These are phyloP conservation scores for Tupaia tana DNA, from an alignment of 2,113 vertebrate genomes.

Conservation along the genomic window DNA sequence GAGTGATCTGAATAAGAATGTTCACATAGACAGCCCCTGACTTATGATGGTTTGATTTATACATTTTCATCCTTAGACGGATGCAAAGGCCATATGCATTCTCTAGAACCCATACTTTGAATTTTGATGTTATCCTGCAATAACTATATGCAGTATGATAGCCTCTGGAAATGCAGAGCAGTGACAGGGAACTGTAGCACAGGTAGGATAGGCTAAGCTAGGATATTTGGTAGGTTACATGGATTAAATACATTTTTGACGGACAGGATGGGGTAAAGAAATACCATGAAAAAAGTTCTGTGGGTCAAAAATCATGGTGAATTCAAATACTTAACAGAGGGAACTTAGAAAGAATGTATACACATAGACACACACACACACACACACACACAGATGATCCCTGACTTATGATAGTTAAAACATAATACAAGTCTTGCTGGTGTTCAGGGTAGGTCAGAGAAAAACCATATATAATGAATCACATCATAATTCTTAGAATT, in stretches of 20 bases:
- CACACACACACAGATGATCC: background rate
- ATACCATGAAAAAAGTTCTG: background rate
- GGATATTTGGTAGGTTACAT: too few species aligned
- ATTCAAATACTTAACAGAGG: background rate
- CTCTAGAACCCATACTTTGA: too few species aligned
- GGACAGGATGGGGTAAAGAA: background rate
- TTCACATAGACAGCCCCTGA: too few species aligned
- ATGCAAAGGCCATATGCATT: too few species aligned
- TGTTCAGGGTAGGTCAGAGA: background rate
- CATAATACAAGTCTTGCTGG: background rate
- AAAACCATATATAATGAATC: background rate
- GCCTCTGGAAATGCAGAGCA: too few species aligned
- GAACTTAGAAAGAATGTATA: background rate
- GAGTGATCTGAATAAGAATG: too few species aligned
- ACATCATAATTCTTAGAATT: background rate
- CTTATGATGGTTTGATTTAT: too few species aligned
- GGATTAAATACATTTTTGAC: background rate
- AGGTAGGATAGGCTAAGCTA: too few species aligned
- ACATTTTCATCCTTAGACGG: too few species aligned
- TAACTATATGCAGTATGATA: too few species aligned
- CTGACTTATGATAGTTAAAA: background rate
- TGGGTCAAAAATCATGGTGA: background rate
- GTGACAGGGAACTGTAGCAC: too few species aligned
- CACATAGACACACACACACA: accelerated
- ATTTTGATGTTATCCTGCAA: too few species aligned